Conservation (phyloP, 1,140 invertebrate genomes). For the Mycetomoellerius zeteki region DNA sequence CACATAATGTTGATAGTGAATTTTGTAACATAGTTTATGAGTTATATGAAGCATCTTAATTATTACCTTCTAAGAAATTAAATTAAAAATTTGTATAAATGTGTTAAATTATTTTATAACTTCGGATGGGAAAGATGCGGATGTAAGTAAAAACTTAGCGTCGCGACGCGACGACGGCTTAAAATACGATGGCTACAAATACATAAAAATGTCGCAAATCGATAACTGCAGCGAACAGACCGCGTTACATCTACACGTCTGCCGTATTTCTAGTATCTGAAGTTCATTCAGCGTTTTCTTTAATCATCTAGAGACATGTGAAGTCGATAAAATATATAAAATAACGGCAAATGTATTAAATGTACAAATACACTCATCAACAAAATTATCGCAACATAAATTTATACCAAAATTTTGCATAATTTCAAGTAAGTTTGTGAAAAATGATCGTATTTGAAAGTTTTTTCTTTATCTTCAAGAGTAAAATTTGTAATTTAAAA, state of each 20-base stretch:
- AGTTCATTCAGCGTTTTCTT: neutral
- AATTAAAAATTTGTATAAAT: neutral
- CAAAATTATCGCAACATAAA: no score
- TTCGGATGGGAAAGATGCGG: neutral
- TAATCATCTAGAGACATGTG: neutral
- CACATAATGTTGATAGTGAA: no score
- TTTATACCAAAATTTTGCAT: no score
- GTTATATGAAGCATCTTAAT: neutral
- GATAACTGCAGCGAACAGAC: constrained; percentile 20
- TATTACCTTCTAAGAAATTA: neutral
- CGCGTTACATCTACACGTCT: neutral
- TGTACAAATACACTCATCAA: neutral
- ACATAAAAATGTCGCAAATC: constrained; percentile 49
- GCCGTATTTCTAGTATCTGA: constrained; percentile 5
- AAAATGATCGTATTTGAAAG: no score
- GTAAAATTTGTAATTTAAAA: no score
- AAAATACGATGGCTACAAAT: constrained; percentile 35
- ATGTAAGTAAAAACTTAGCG: constrained; percentile 10
- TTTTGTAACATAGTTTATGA: neutral
- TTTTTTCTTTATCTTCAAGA: no score
- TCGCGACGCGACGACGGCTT: constrained; percentile 26
- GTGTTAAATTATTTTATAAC: neutral
- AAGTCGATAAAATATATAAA: neutral
- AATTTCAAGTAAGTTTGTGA: no score
- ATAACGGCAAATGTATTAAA: neutral